A percentile compares a stretch with the other conserved stretches of the same genome.
These are phyloP conservation scores for Eumerus sabulonum DNA, from an alignment of 2,888 invertebrate species.

Conservation along the genomic window DNA sequence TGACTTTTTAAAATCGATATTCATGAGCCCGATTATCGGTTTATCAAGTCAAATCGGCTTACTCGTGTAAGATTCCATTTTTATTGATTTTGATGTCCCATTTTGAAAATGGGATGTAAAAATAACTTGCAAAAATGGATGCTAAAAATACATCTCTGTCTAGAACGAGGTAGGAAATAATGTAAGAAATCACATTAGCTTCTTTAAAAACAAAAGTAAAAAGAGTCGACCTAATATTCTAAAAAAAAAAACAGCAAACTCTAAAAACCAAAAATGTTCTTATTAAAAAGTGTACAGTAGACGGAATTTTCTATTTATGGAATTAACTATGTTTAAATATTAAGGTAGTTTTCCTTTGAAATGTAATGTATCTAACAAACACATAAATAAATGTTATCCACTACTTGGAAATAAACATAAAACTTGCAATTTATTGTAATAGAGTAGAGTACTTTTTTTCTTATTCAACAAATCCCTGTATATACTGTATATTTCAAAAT, in stretches of 20 bases:
- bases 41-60: constrained; percentile 65
- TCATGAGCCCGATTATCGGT: constrained; percentile 78
- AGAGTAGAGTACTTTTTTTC: constrained; percentile 9
- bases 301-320: neutral
- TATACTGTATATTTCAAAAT: constrained; percentile 65
- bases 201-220: constrained; percentile 56
- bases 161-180: constrained; percentile 7
- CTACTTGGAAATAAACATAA: constrained; percentile 31
- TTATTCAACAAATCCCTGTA: constrained; percentile 37
- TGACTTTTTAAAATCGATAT: constrained; percentile 73
- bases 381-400: constrained; percentile 50
- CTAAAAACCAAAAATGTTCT: too few relatives aligned
- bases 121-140: constrained; percentile 16
- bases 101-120: constrained; percentile 30
- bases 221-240: too few relatives aligned
- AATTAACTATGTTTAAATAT: constrained; percentile 26
- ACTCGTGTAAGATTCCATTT: constrained; percentile 15
- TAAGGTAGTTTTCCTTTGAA: constrained; percentile 11
- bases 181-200: constrained; percentile 22
- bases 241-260: constrained; percentile 18
- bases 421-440: constrained; percentile 1
- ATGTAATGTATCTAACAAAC: constrained; percentile 16
- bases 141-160: constrained; percentile 40
- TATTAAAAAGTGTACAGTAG: constrained; percentile 29
- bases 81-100: constrained; percentile 41